Percentiles rank a stretch among this genome's conserved stretches.
Conservation (phyloP, 92 coral and sea anemone genomes). For the Nematostella vectensis region DNA sequence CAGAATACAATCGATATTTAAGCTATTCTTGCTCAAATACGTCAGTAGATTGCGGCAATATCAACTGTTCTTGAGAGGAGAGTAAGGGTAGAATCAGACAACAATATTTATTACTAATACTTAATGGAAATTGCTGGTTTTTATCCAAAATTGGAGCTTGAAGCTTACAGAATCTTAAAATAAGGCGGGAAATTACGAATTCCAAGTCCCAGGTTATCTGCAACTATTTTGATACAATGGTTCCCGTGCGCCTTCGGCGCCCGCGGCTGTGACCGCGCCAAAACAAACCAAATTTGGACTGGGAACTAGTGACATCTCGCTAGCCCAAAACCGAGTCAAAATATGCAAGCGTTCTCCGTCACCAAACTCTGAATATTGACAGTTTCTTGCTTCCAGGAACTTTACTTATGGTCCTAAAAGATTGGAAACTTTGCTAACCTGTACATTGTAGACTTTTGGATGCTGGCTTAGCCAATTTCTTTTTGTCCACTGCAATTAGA, state of each 20-base stretch:
- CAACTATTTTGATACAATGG: background rate
- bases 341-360: conserved; percentile 22
- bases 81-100: background rate
- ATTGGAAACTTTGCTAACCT: too few species aligned
- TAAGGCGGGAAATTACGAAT: conserved; percentile 4
- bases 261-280: background rate
- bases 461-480: too few species aligned
- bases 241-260: background rate
- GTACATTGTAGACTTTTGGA: too few species aligned
- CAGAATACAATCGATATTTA: background rate
- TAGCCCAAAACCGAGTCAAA: conserved; percentile 10
- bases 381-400: too few species aligned
- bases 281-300: conserved; percentile 5
- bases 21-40: background rate
- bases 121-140: background rate
- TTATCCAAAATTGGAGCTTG: conserved; percentile 5
- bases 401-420: too few species aligned
- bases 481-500: too few species aligned
- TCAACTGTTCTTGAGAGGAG: background rate
- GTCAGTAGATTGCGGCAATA: background rate
- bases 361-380: too few species aligned
- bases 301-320: conserved; percentile 12
- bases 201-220: background rate
- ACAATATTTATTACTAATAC: background rate
- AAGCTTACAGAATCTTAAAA: background rate